phyloP scores from a whole-genome alignment of 2,888 invertebrate species.

The Drosophila buzzatii region DNA sequence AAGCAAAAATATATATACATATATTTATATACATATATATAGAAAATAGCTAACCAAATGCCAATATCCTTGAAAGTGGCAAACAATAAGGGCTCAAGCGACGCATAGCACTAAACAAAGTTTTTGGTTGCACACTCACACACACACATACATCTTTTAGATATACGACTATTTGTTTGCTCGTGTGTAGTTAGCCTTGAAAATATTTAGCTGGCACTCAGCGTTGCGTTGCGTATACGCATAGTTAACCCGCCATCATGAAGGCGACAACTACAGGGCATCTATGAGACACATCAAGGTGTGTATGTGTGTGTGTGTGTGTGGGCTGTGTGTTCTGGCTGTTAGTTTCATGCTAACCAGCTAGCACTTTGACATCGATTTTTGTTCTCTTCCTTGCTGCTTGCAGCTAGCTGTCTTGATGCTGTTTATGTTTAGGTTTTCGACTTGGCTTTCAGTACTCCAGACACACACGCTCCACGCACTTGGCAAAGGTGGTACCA shows the following conservation, averaged over 20 bases:
- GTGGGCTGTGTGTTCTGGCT: constrained; percentile 23
- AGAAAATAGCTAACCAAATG: constrained; percentile 48
- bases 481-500: constrained; percentile 35
- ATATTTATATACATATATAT: neutral
- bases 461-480: neutral
- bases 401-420: constrained; percentile 50
- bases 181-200: constrained; percentile 75
- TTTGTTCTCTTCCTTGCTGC: constrained; percentile 20
- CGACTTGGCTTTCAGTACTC: constrained; percentile 53
- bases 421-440: constrained; percentile 68
- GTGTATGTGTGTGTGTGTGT: constrained; percentile 13
- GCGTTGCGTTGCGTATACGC: constrained; percentile 75
- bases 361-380: constrained; percentile 77
- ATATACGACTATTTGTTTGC: constrained; percentile 56
- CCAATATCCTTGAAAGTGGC: constrained; percentile 57
- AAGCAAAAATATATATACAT: neutral
- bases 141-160: neutral
- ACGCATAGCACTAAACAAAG: constrained; percentile 57
- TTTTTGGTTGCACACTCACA: constrained; percentile 53
- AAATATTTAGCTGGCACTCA: constrained; percentile 78
- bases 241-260: constrained; percentile 71
- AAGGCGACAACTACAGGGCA: constrained; percentile 71
- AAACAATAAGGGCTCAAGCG: constrained; percentile 65
- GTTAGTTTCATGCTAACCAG: constrained; percentile 65
- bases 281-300: constrained; percentile 40